Evolutionary conservation across 1,140 invertebrate species (phyloP).

Genomic region (Notospermus geniculatus): DNA sequence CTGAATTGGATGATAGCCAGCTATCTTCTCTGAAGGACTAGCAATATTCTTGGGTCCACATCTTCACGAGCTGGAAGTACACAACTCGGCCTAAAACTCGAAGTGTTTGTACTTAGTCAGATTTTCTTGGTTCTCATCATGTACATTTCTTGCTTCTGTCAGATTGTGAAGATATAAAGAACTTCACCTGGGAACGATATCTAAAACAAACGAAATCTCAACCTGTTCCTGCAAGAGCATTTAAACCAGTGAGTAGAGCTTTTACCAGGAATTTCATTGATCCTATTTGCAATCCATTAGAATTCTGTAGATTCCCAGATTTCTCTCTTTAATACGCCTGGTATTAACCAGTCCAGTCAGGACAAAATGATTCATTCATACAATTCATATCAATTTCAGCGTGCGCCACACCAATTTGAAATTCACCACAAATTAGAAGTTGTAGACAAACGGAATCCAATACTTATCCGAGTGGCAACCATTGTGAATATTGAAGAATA

Average conservation of each 20-base stretch:
- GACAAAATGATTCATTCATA: too few relatives aligned
- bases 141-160: slow-evolving; percentile 17
- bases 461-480: slow-evolving; percentile 81
- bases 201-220: slow-evolving; percentile 71
- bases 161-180: slow-evolving; percentile 69
- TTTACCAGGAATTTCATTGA: slow-evolving; percentile 4
- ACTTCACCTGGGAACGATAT: slow-evolving; percentile 84
- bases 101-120: too few relatives aligned
- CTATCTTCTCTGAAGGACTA: too few relatives aligned
- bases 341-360: too few relatives aligned
- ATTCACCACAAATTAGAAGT: slow-evolving; percentile 47
- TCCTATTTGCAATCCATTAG: background rate
- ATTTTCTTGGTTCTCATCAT: slow-evolving; percentile 14
- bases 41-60: too few relatives aligned
- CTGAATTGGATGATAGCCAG: too few relatives aligned
- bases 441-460: slow-evolving; percentile 65
- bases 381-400: slow-evolving; percentile 27
- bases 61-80: too few relatives aligned
- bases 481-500: slow-evolving; percentile 79
- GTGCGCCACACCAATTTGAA: slow-evolving; percentile 55
- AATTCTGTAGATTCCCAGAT: too few relatives aligned
- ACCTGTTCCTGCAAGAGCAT: slow-evolving; percentile 78
- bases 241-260: slow-evolving; percentile 62
- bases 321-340: too few relatives aligned
- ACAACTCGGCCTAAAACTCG: too few relatives aligned